Percentiles rank a stretch among this genome's conserved stretches.
Evolutionary conservation across 2,888 invertebrate genomes (phyloP).

Genomic region (Melinopterus prodromus): DNA sequence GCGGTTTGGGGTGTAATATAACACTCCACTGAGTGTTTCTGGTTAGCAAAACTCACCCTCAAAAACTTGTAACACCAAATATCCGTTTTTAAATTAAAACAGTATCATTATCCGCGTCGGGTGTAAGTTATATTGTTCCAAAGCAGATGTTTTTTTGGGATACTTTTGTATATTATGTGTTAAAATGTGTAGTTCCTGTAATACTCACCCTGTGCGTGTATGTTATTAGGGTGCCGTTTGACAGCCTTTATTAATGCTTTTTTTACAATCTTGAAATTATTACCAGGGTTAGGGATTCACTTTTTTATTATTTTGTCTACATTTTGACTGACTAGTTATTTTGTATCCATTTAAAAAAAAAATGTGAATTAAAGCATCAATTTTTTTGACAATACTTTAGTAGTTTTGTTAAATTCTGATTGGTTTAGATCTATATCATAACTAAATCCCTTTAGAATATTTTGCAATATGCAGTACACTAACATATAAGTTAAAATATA

Average conservation of each 20-base stretch:
- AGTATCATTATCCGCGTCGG: not conserved
- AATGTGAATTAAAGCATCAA: no score
- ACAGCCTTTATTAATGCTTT: not conserved
- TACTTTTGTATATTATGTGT: not conserved
- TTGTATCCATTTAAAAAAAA: no score
- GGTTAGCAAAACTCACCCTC: not conserved
- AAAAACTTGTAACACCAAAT: not conserved
- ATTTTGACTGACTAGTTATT: not conserved
- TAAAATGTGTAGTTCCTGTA: constrained; percentile 4
- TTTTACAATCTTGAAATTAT: not conserved
- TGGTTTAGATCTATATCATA: no score
- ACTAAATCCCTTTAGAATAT: no score
- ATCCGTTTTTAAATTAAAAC: not conserved
- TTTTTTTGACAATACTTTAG: no score
- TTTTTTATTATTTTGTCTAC: not conserved
- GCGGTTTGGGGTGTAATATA: not conserved
- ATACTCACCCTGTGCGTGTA: not conserved
- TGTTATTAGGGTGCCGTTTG: not conserved
- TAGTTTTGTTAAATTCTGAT: no score
- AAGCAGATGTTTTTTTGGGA: not conserved
- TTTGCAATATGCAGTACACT: no score
- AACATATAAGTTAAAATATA: no score
- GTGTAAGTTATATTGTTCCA: not conserved
- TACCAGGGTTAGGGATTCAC: not conserved
- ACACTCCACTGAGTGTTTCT: not conserved